Base-by-base conservation (phyloP, 2,797 vertebrate genomes). In the Pangasius larnaudii region DNA sequence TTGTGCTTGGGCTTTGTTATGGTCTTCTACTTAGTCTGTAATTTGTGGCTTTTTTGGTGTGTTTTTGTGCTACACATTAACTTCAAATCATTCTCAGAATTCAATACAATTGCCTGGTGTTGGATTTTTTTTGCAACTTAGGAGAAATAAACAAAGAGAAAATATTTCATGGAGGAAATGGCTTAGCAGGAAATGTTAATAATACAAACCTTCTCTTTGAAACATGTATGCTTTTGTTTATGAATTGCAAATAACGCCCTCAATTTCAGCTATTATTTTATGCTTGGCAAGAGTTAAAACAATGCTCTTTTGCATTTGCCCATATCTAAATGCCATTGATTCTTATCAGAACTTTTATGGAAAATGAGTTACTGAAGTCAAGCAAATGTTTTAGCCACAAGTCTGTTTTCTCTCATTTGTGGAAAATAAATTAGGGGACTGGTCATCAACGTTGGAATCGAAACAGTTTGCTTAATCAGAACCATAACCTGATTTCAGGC, bases 271-370 rank as follows among this genome's bases (percentile, higher is more conserved):
- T 89, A 56, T 87, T 91, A 82, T 86, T 88, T 77, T 71, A 67
- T 84, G 30, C 88, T 90, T 93, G 93, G 93, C 93, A 88, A 69
- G 80, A 91, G 88, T 80, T 87, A 46, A 94, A 92, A 87, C 46
- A 79, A 22, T 39, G 22, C 36, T 87, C 89, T 89, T 71, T 58
- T 67, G 90, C 79, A 90, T 85, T 58, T 75, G 88, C 84, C 89
- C 85, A 89, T 91, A 88, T 92, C 84, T 72, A 87, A 65, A 91
- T 88, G 33, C 51, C 61, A n/a, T 82, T 91, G 65, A 84, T 85
- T 92, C 84, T 89, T 93, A 92, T 91, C 89, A 82, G 53, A 79
- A 90, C 81, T 80, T 91, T 90, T 88, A 88, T 85, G 78, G 63
- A 87, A 88, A 81, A 81, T 59, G 59, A 90, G 89, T 87, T 88